Evolutionary conservation across 2,797 vertebrate genomes (phyloP).

Genomic region (Syndactyla subalaris): DNA sequence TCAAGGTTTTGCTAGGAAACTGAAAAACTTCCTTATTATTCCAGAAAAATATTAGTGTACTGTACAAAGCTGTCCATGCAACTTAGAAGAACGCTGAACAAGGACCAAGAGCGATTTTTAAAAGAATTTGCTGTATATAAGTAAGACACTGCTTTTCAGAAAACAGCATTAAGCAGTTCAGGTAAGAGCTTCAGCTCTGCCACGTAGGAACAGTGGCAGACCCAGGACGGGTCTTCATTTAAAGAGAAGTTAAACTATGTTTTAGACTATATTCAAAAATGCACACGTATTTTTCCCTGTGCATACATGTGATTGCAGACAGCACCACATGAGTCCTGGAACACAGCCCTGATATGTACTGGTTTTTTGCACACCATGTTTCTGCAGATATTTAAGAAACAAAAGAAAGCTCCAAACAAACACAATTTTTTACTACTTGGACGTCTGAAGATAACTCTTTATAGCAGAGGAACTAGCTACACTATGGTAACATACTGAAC

Average conservation of each 20-base stretch:
- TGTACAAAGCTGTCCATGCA: background rate
- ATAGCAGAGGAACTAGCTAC: background rate
- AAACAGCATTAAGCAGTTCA: background rate
- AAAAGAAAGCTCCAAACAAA: background rate
- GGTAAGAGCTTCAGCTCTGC: background rate
- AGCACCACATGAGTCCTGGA: background rate
- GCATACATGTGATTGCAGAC: accelerated
- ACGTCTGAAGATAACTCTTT: background rate
- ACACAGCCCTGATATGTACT: background rate
- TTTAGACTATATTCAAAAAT: background rate
- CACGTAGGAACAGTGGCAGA: background rate
- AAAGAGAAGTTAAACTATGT: background rate
- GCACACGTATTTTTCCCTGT: background rate
- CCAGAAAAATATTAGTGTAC: background rate
- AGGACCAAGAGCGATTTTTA: background rate
- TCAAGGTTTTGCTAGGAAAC: background rate
- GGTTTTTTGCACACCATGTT: background rate
- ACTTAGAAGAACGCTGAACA: background rate
- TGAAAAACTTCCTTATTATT: background rate
- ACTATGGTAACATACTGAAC: background rate
- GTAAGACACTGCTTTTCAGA: background rate
- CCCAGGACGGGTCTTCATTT: background rate
- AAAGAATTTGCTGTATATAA: background rate
- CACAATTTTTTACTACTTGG: accelerated
- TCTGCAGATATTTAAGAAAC: background rate